Percentiles rank a stretch among this genome's conserved stretches.
Evolutionary conservation across 2,113 vertebrate genomes (phyloP).

Genomic region (Acrocephalus arundinaceus): DNA sequence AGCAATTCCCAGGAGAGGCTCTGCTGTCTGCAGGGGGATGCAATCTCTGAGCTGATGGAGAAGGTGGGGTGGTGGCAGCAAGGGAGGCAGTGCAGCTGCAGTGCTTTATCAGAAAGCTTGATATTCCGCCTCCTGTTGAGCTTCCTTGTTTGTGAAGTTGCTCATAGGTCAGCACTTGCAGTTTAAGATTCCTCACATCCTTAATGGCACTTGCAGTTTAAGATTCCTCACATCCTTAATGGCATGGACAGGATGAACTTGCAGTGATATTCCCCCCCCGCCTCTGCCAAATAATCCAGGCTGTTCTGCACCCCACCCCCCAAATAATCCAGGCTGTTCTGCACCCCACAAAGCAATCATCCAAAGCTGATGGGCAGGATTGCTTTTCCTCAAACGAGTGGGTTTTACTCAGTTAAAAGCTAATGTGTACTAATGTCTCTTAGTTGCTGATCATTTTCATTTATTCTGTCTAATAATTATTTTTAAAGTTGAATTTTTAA

Average conservation of each 20-base stretch:
- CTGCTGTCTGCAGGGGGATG: not conserved
- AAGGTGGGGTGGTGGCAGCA: not conserved
- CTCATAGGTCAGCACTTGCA: not conserved
- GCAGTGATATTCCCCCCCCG: not conserved
- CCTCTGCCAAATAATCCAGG: not conserved
- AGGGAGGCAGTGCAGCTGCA: not conserved
- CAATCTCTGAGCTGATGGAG: not conserved
- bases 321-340: not conserved
- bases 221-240: not conserved
- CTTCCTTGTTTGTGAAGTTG: not conserved
- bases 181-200: not conserved
- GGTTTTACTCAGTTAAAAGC: not conserved
- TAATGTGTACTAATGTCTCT: not conserved
- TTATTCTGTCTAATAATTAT: not conserved
- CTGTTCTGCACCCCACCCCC: not conserved
- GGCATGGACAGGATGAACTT: not conserved
- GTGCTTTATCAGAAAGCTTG: not conserved
- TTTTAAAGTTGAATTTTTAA: not conserved
- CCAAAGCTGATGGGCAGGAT: not conserved
- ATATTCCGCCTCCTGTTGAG: not conserved
- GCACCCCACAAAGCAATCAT: not conserved
- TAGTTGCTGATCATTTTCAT: not conserved
- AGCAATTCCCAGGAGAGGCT: not conserved
- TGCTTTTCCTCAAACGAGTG: not conserved
- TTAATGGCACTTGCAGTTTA: not conserved